Conservation (phyloP, 2,113 vertebrate genomes). For the Zapus hudsonius region DNA sequence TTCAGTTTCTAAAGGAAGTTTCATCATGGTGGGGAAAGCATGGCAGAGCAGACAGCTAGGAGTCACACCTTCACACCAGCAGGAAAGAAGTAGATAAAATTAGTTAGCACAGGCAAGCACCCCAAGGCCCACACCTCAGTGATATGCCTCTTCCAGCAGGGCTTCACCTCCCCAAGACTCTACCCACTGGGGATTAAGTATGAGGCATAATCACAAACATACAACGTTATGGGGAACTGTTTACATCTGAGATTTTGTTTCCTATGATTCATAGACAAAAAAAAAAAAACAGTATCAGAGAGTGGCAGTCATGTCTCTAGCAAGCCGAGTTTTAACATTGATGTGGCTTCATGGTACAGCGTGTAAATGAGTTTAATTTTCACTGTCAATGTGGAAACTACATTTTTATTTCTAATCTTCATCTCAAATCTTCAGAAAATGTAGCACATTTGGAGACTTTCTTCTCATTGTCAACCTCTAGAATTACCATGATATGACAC, state of each 20-base stretch:
- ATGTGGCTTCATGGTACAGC: neutral
- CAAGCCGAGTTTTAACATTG: neutral
- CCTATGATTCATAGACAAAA: neutral
- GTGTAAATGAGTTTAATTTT: constrained; percentile 16
- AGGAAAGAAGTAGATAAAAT: no score
- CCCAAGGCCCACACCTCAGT: no score
- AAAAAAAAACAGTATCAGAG: neutral
- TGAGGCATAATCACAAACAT: no score
- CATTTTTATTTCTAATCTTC: constrained; percentile 59
- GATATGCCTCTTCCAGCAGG: no score
- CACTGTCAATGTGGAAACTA: neutral
- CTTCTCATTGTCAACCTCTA: neutral
- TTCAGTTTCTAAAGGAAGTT: no score
- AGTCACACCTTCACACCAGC: no score
- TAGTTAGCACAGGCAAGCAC: no score
- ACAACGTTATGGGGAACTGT: no score
- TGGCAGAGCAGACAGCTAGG: no score
- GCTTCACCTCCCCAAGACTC: no score
- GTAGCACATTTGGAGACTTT: constrained; percentile 4
- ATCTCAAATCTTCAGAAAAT: constrained; percentile 17
- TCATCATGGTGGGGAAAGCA: no score
- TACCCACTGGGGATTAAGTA: no score
- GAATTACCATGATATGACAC: constrained; percentile 20
- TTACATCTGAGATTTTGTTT: neutral
- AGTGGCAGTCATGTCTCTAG: neutral